Percentiles rank a stretch among this genome's conserved stretches.
Evolutionary conservation across 2,797 vertebrate species (phyloP).

Genomic region (Xyrichtys novacula): DNA sequence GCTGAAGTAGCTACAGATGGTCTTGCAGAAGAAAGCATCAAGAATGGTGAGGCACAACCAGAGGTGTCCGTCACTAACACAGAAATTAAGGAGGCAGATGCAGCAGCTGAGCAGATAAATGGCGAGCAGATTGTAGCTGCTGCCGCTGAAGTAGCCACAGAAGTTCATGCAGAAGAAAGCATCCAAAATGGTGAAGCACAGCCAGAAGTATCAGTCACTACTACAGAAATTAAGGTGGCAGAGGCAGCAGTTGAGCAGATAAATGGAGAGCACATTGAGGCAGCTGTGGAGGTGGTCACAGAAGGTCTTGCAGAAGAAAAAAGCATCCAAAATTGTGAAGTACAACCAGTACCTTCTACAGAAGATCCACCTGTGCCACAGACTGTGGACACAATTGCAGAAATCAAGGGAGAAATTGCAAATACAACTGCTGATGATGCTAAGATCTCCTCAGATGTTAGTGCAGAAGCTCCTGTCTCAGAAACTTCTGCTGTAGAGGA

Average conservation of each 20-base stretch:
- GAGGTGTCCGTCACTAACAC: too few species aligned
- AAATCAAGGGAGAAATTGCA: slow-evolving; percentile 4
- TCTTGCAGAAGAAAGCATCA: background rate
- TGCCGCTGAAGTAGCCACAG: slow-evolving; percentile 15
- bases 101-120: too few species aligned
- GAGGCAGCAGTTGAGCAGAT: background rate
- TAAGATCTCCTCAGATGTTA: slow-evolving; percentile 15
- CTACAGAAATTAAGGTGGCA: slow-evolving; percentile 22
- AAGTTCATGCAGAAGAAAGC: slow-evolving; percentile 4
- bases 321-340: slow-evolving; percentile 9
- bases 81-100: too few species aligned
- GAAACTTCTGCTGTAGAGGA: slow-evolving; percentile 13
- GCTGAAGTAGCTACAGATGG: slow-evolving; percentile 18
- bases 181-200: slow-evolving; percentile 13
- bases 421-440: slow-evolving; percentile 20
- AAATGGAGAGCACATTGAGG: background rate
- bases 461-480: slow-evolving; percentile 18
- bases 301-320: slow-evolving; percentile 12
- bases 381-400: slow-evolving; percentile 6
- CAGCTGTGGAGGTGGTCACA: background rate
- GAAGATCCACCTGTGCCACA: slow-evolving; percentile 11
- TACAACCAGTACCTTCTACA: background rate
- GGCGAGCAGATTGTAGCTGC: too few species aligned
- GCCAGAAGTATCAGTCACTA: slow-evolving; percentile 1
- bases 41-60: too few species aligned